These are phyloP conservation scores for Tanytarsus gracilentus DNA, from an alignment of 2,888 invertebrate genomes.

Conservation along the genomic window DNA sequence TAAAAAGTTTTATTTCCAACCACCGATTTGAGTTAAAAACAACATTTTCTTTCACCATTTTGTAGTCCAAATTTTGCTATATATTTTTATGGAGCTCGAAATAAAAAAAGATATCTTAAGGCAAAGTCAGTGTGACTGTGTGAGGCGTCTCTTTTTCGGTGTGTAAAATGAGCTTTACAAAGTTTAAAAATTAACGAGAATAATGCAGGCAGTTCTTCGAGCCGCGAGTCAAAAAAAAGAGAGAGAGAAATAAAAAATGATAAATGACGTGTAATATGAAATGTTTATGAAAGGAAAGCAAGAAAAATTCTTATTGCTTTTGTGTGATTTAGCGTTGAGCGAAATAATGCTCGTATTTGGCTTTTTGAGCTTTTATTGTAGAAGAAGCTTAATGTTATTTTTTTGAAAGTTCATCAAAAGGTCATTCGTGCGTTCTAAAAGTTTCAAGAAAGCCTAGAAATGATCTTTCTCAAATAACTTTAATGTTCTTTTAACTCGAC, in stretches of 20 bases:
- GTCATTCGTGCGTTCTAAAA: too few species aligned
- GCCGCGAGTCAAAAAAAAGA: neutral
- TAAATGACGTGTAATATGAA: constrained; percentile 29
- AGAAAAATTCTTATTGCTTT: constrained; percentile 7
- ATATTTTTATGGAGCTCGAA: too few species aligned
- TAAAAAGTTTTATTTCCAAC: too few species aligned
- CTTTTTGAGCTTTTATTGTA: neutral
- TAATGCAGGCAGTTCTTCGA: neutral
- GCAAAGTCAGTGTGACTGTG: too few species aligned
- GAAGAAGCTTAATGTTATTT: too few species aligned
- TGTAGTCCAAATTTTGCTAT: too few species aligned
- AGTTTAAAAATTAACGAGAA: constrained; percentile 7
- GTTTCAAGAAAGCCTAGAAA: too few species aligned
- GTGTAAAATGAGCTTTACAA: constrained; percentile 13
- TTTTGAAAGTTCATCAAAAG: too few species aligned
- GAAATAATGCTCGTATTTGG: constrained; percentile 2
- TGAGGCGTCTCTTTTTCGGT: constrained; percentile 21
- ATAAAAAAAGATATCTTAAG: neutral
- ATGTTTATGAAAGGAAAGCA: constrained; percentile 25
- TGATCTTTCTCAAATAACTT: too few species aligned
- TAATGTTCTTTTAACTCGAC: too few species aligned
- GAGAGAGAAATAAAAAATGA: constrained; percentile 18
- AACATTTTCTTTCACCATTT: too few species aligned
- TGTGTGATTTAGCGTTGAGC: neutral
- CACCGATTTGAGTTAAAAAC: too few species aligned